Percentiles rank a stretch among this genome's conserved stretches.
Evolutionary conservation across 1,140 invertebrate species (phyloP).

Genomic region (Caenorhabditis inopinata): DNA sequence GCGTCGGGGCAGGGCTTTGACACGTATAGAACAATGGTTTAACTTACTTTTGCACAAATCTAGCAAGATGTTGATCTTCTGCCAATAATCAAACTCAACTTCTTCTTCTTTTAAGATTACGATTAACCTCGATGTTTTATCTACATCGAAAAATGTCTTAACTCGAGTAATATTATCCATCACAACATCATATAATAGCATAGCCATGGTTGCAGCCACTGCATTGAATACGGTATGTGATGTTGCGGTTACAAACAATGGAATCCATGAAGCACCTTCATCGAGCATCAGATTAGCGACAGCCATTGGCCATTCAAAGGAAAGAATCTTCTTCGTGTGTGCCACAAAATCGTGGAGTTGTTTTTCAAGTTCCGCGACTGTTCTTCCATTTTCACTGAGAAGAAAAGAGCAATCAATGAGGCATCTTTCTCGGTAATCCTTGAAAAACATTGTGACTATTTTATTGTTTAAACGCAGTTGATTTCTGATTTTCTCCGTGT

Average conservation of each 20-base stretch:
- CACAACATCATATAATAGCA: slow-evolving; percentile 16
- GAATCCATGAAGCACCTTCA: slow-evolving; percentile 30
- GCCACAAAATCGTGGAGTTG: slow-evolving; percentile 30
- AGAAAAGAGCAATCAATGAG: slow-evolving; percentile 22
- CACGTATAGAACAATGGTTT: no score
- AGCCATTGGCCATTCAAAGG: slow-evolving; percentile 34
- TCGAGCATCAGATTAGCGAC: slow-evolving; percentile 27
- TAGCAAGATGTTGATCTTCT: not conserved
- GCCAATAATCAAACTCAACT: slow-evolving; percentile 5
- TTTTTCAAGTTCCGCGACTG: not conserved
- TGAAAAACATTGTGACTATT: slow-evolving; percentile 22
- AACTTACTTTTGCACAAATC: not conserved
- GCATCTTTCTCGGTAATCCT: not conserved
- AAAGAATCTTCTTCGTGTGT: slow-evolving; percentile 10
- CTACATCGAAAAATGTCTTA: not conserved
- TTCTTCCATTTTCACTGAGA: slow-evolving; percentile 13
- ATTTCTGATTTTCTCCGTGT: slow-evolving; percentile 15
- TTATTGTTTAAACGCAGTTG: slow-evolving; percentile 4
- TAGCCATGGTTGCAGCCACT: slow-evolving; percentile 22
- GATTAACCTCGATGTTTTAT: not conserved
- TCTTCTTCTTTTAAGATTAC: not conserved
- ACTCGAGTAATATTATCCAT: not conserved
- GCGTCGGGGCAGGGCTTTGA: not conserved
- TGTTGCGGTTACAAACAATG: not conserved
- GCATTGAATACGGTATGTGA: slow-evolving; percentile 5